A percentile compares a stretch with the other conserved stretches of the same genome.
These are phyloP conservation scores for Diglossa cyanea DNA, from an alignment of 2,797 vertebrate species.

Conservation along the genomic window DNA sequence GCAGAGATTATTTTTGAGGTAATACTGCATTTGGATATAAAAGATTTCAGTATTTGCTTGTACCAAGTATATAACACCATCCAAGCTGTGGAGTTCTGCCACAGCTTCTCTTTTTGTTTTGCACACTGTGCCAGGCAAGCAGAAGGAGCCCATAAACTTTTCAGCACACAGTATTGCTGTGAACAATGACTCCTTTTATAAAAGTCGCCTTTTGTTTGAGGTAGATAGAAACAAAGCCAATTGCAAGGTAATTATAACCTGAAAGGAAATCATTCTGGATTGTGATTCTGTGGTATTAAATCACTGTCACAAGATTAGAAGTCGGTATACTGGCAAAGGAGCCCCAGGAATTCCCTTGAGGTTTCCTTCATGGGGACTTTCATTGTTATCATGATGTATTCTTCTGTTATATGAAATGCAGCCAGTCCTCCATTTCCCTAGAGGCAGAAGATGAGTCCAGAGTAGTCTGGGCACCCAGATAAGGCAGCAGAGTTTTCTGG, in stretches of 20 bases:
- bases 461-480: not conserved
- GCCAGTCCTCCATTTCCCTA: not conserved
- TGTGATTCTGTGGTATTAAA: not conserved
- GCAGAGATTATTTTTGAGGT: not conserved
- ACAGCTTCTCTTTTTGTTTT: not conserved
- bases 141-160: not conserved
- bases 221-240: not conserved
- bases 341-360: not conserved
- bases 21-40: not conserved
- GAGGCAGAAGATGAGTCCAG: not conserved
- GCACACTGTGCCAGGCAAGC: not conserved
- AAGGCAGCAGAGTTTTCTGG: not conserved
- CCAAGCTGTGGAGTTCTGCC: not conserved
- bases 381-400: rapidly evolving
- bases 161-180: not conserved
- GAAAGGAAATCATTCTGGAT: not conserved
- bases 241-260: slow-evolving; percentile 16
- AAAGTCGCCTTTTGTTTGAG: not conserved
- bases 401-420: not conserved
- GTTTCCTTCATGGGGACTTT: not conserved
- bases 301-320: not conserved
- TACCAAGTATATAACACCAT: not conserved
- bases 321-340: not conserved
- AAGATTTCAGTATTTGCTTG: not conserved
- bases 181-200: not conserved